Percentiles rank a stretch among this genome's conserved stretches.
These are phyloP conservation scores for Bombus confusus DNA, from an alignment of 1,140 invertebrate genomes.

Conservation along the genomic window DNA sequence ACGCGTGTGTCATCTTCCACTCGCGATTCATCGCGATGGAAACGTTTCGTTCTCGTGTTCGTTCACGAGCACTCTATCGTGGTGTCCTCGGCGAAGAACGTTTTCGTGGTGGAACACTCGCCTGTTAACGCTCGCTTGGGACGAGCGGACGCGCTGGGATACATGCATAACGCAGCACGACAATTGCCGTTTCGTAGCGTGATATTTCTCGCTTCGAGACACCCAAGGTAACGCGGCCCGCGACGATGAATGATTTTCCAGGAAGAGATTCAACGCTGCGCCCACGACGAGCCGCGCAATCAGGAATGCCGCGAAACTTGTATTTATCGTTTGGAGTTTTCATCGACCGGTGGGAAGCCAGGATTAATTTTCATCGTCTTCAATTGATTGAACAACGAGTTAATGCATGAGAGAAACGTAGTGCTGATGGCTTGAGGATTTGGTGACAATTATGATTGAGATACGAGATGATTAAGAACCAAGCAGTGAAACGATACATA, in stretches of 20 bases:
- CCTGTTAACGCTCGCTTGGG: slow-evolving; percentile 5
- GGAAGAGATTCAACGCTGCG: slow-evolving; percentile 34
- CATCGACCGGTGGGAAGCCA: background rate
- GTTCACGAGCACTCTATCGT: background rate
- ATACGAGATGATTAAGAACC: background rate
- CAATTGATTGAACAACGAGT: too few species aligned
- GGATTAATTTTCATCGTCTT: background rate
- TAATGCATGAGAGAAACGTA: background rate
- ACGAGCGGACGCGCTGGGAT: slow-evolving; percentile 7
- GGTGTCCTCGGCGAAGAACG: background rate
- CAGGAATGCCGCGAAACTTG: background rate
- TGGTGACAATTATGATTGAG: background rate
- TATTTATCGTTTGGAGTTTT: slow-evolving; percentile 6
- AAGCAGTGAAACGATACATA: too few species aligned
- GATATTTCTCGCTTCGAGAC: slow-evolving; percentile 46
- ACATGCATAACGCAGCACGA: slow-evolving; percentile 42
- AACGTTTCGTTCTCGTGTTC: background rate
- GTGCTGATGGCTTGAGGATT: background rate
- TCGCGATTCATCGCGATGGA: slow-evolving; percentile 25
- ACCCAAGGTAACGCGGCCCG: slow-evolving; percentile 28
- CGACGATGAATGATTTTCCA: slow-evolving; percentile 46
- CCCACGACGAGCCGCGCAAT: slow-evolving; percentile 14
- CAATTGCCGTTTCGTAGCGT: slow-evolving; percentile 32
- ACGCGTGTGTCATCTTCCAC: slow-evolving; percentile 29
- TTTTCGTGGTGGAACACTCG: slow-evolving; percentile 6